phyloP scores from a whole-genome alignment of 1,140 invertebrate genomes.

The Drosophila navojoa region DNA sequence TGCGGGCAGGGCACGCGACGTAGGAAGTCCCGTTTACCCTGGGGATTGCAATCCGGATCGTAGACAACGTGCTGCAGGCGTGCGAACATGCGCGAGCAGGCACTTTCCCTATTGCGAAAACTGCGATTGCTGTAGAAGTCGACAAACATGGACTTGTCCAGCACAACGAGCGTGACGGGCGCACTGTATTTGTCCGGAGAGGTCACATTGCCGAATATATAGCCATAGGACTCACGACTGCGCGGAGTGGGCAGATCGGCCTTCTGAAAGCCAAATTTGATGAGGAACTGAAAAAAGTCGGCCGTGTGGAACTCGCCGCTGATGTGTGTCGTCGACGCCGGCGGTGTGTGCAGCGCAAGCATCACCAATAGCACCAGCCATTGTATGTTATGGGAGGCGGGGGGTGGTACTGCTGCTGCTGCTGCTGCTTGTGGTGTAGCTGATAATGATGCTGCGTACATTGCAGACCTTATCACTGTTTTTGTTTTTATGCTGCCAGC shows the following conservation, averaged over 20 bases:
- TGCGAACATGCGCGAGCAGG: conserved; percentile 93
- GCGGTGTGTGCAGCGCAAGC: conserved; percentile 25
- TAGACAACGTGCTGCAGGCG: conserved; percentile 92
- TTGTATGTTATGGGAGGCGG: conserved; percentile 26
- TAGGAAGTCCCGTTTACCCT: conserved; percentile 93
- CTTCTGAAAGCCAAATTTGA: conserved; percentile 98
- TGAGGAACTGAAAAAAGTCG: conserved; percentile 95
- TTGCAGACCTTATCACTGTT: conserved; percentile 59
- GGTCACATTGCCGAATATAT: conserved; percentile 97
- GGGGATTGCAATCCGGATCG: conserved; percentile 90
- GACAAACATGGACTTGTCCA: conserved; percentile 94
- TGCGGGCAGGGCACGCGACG: conserved; percentile 93
- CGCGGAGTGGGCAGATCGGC: conserved; percentile 91
- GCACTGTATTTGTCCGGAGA: conserved; percentile 87
- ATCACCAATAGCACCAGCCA: conserved; percentile 36
- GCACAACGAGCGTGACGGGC: conserved; percentile 92
- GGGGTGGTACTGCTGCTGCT: conserved; percentile 5
- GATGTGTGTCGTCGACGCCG: conserved; percentile 60
- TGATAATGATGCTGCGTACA: conserved; percentile 33
- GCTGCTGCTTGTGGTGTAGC: conserved; percentile 4
- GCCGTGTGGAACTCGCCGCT: conserved; percentile 87
- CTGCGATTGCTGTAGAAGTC: conserved; percentile 92
- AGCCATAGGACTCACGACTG: conserved; percentile 92
- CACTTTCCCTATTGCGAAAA: conserved; percentile 83
- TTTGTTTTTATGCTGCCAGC: conserved; percentile 15